Base-by-base conservation (phyloP, 2,797 vertebrate genomes). In the Alauda arvensis region DNA sequence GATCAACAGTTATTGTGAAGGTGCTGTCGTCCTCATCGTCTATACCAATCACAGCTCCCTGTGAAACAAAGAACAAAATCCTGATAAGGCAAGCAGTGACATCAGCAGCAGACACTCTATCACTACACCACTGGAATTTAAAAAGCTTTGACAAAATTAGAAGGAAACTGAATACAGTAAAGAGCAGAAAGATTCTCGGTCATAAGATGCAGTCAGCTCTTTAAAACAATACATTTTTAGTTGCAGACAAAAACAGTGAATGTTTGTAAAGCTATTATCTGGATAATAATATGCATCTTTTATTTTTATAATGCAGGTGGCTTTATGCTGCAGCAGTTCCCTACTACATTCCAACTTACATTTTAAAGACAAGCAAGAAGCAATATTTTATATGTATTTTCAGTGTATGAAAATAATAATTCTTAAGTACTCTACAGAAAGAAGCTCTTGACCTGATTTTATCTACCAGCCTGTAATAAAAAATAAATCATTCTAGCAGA, bases 1-100 rank as follows among this genome's bases (percentile, higher is more conserved):
- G 99, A 98, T 99, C 99, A 97, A 99, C 99, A 95, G 99, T 99
- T 97, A 99, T 99, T 97, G 99, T 99, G 97, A 99, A 99, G 95
- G 99, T 99, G 98, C 99, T 99, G 98, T 99, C 99, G 97, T 99
- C 99, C 97, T 99, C 99, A 96, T 99, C 99, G 97, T 99, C 99
- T 85, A 99, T 99, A 97, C 99, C 99, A 97, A 99, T 99, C 97
- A 99, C 99, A 97, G 99, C 99, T 98, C 99, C 99, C 99, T 99
- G 97, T 95, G 97, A 98, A 98, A 97, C 97, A 97, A 97, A 97
- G 97, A 95, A 96, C 96, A 97, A 96, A 97, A 96, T 97, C 96
- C 97, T 97, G 97, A 96, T 97, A 97, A 98, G 97, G 96, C 95
- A 97, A 96, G 95, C 92, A 97, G 97, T 98, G 97, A 98, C 98